Evolutionary conservation across 2,113 vertebrate genomes (phyloP).

Genomic region (Nestor notabilis): DNA sequence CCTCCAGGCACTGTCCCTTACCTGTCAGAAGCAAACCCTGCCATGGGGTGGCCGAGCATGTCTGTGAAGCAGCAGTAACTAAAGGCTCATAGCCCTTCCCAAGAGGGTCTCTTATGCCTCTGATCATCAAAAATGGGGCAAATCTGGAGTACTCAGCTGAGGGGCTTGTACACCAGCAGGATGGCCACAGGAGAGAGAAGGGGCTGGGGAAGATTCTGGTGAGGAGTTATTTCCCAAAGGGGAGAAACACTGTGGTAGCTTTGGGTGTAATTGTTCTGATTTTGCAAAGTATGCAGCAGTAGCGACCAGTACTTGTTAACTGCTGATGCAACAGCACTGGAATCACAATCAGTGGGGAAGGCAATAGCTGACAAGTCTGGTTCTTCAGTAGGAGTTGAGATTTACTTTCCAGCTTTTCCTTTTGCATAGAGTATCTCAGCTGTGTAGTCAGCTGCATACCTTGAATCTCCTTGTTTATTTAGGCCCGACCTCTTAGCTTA

Average conservation of each 20-base stretch:
- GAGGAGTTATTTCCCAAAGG: not conserved
- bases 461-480: not conserved
- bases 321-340: not conserved
- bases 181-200: not conserved
- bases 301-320: not conserved
- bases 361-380: not conserved
- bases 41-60: fast-evolving
- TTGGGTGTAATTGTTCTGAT: not conserved
- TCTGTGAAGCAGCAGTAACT: not conserved
- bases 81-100: not conserved
- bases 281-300: not conserved
- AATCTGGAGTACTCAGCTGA: not conserved
- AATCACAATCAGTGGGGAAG: not conserved
- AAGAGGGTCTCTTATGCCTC: not conserved
- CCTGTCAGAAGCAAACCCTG: not conserved
- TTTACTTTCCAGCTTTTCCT: not conserved
- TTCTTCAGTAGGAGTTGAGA: not conserved
- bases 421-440: not conserved
- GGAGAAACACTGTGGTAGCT: not conserved
- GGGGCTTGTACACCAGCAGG: not conserved
- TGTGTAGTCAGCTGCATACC: not conserved
- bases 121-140: not conserved
- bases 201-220: not conserved
- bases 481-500: not conserved
- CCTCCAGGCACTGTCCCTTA: not conserved